These are phyloP conservation scores for Alethe diademata DNA, from an alignment of 2,113 vertebrate species.

Conservation along the genomic window DNA sequence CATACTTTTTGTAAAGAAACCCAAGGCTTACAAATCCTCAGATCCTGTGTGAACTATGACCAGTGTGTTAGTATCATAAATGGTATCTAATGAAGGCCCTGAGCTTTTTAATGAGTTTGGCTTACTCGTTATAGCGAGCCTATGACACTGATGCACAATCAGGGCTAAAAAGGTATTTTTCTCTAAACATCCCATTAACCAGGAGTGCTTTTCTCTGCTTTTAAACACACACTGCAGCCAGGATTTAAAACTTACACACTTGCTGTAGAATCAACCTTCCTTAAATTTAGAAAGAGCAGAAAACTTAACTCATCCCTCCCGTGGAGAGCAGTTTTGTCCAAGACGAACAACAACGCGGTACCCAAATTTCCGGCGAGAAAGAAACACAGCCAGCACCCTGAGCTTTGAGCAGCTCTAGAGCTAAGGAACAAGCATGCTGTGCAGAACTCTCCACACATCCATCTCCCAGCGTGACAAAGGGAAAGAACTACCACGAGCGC, in stretches of 20 bases:
- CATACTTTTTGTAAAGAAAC: not conserved
- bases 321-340: accelerated
- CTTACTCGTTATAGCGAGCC: not conserved
- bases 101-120: not conserved
- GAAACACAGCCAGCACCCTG: no score
- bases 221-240: accelerated
- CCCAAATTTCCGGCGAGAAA: no score
- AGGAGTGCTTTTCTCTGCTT: not conserved
- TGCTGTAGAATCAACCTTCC: not conserved
- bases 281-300: not conserved
- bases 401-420: accelerated
- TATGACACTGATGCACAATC: accelerated
- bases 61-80: accelerated
- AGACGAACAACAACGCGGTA: accelerated
- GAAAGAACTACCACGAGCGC: accelerated
- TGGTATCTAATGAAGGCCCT: not conserved
- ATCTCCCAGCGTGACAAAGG: accelerated
- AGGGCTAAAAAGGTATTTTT: not conserved
- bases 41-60: not conserved
- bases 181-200: not conserved
- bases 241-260: accelerated
- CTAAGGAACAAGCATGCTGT: accelerated
- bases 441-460: not conserved
- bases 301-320: not conserved
- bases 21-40: not conserved